phyloP scores from a whole-genome alignment of 2,797 vertebrate species.

The Bovichtus variegatus region DNA sequence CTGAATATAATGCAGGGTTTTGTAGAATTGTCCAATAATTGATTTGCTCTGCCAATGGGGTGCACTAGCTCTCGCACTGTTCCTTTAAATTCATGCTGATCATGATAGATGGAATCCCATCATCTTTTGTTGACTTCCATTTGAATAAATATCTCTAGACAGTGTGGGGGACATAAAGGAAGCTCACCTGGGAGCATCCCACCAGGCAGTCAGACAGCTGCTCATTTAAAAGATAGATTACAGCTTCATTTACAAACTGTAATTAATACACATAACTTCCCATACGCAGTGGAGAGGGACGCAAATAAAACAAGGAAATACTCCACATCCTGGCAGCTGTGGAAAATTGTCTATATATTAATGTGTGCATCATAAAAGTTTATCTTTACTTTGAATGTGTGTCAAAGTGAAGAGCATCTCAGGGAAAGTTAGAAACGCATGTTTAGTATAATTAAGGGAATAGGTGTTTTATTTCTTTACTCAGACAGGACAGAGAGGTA shows the following conservation, averaged over 20 bases:
- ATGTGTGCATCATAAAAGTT: conserved; percentile 12
- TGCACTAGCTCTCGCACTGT: not conserved
- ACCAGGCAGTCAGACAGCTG: conserved; percentile 60
- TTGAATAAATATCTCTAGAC: conserved; percentile 49
- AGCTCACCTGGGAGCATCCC: conserved; percentile 58
- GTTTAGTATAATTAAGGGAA: conserved; percentile 51
- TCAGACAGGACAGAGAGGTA: conserved; percentile 9
- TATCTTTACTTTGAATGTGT: conserved; percentile 32
- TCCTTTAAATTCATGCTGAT: conserved; percentile 35
- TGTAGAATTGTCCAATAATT: not conserved
- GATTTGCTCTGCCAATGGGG: not conserved
- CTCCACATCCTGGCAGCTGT: conserved; percentile 7
- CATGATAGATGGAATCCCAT: conserved; percentile 61
- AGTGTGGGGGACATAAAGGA: conserved; percentile 38
- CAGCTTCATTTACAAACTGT: conserved; percentile 69
- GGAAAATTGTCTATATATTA: conserved; percentile 34
- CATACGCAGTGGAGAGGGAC: conserved; percentile 3
- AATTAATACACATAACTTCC: conserved; percentile 65
- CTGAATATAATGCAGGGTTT: not conserved
- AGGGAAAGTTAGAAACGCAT: conserved; percentile 42
- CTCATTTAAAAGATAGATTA: conserved; percentile 73
- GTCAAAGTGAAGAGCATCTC: conserved; percentile 38
- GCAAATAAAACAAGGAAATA: conserved; percentile 19
- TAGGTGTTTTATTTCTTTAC: conserved; percentile 41
- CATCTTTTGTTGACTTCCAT: conserved; percentile 58